Conservation (phyloP, 2,113 vertebrate genomes). For the Elaphurus davidianus region DNA sequence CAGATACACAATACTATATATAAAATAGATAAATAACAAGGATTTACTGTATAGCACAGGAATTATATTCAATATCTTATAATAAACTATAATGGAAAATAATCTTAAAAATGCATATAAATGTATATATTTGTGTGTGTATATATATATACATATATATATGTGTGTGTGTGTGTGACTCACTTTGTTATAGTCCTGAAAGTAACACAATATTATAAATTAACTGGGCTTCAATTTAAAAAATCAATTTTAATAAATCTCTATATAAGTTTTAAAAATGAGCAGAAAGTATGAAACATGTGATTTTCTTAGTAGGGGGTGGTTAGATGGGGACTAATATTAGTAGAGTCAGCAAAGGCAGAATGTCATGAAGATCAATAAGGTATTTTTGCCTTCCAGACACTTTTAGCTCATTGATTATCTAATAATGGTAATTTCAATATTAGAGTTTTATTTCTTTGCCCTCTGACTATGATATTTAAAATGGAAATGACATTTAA, state of each 20-base stretch:
- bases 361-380: neutral
- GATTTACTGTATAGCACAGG: neutral
- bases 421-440: neutral
- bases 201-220: neutral
- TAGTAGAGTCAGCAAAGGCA: neutral
- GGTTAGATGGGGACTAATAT: neutral
- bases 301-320: too few relatives aligned
- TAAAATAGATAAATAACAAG: neutral
- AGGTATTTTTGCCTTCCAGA: neutral
- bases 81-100: neutral
- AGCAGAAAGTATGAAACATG: neutral
- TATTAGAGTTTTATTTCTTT: neutral
- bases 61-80: neutral
- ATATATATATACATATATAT: neutral
- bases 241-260: neutral
- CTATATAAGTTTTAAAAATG: neutral
- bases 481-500: neutral
- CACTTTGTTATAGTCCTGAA: neutral
- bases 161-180: neutral
- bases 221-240: neutral
- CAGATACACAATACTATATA: neutral
- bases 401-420: neutral
- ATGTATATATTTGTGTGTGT: neutral
- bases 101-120: neutral
- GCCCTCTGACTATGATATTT: neutral